Base-by-base conservation (phyloP, 2,113 vertebrate genomes). In the Xenus cinereus region DNA sequence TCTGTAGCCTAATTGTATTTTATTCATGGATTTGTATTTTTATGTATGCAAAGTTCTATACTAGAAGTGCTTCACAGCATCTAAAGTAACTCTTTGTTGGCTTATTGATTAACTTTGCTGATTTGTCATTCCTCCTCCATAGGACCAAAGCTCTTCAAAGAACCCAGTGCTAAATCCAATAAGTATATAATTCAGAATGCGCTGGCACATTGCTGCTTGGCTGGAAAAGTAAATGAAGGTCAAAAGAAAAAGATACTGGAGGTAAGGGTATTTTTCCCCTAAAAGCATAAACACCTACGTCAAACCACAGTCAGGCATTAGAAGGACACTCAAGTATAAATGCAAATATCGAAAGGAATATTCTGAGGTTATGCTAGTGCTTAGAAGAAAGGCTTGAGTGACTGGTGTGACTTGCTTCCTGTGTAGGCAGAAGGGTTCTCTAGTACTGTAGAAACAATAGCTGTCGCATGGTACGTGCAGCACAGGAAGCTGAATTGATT, bases 111-210 rank as follows among this genome's bases (percentile, higher is more conserved):
- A 66, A 88, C 46, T 67, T 48, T 7, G 10, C 11, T 93, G 39
- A 43, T 87, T 89, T 94, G 24, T 63, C 51, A 2, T 74, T 68
- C 91, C 57, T 97, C 67, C 75, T 77, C 87, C 56, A 69, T 80
- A 99, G 99, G 99, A 98, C 99, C 99, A 85, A 99, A 99, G 98
- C 98, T 99, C 71, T 99, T 99, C 98, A 99, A 99, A 97, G 99
- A 99, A 97, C 99, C 99, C 56, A 99, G 99, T 97, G 99, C 99
- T 96, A 99, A 99, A 98, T 99, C 99, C 59, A 99, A 99, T 97
- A 99, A 99, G 89, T 99, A 99, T 90, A 99, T 99, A 41, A 99
- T 99, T 97, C 99, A 99, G 88, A 99, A 99, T 75, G 99, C 99
- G 3, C 95, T 99, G 93, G 98, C 99, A 67, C 99, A 99, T 96